A percentile compares a stretch with the other conserved stretches of the same genome.
phyloP scores from a whole-genome alignment of 2,113 vertebrate genomes.

The Neolamprologus fasciatus region DNA sequence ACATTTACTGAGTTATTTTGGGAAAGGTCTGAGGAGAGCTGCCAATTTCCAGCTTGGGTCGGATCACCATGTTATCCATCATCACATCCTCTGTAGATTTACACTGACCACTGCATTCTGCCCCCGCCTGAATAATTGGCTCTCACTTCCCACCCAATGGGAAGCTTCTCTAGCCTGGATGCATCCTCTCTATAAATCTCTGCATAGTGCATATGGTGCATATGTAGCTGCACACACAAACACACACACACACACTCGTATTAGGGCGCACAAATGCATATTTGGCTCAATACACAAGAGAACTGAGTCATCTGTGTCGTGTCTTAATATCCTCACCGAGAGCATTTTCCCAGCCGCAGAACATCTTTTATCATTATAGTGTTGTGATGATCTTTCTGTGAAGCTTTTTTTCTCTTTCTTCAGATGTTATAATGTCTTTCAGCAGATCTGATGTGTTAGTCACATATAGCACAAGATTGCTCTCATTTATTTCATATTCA shows the following conservation, averaged over 20 bases:
- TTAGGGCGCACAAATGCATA: neutral
- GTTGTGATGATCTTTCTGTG: neutral
- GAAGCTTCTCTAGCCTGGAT: neutral
- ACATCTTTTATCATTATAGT: neutral
- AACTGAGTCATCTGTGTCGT: constrained; percentile 15
- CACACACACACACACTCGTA: neutral
- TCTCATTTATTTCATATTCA: neutral
- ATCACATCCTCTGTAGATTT: constrained; percentile 14
- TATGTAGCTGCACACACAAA: neutral
- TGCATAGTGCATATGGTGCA: neutral
- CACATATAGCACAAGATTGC: neutral
- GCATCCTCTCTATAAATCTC: neutral
- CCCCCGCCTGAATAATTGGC: constrained; percentile 3
- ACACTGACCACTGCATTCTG: constrained; percentile 22
- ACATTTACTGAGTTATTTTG: constrained; percentile 52
- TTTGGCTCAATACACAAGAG: neutral
- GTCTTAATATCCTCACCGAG: neutral
- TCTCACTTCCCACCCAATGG: neutral
- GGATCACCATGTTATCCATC: constrained; percentile 12
- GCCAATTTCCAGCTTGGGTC: constrained; percentile 25
- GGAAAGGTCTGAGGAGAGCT: constrained; percentile 17
- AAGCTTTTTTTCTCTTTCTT: neutral
- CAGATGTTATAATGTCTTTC: neutral
- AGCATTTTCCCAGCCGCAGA: neutral
- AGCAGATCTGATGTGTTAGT: neutral